Evolutionary conservation across 2,888 invertebrate species (phyloP), one percentile per base, ranked within the genome.

Genomic region (Caradrina clavipalpis): DNA sequence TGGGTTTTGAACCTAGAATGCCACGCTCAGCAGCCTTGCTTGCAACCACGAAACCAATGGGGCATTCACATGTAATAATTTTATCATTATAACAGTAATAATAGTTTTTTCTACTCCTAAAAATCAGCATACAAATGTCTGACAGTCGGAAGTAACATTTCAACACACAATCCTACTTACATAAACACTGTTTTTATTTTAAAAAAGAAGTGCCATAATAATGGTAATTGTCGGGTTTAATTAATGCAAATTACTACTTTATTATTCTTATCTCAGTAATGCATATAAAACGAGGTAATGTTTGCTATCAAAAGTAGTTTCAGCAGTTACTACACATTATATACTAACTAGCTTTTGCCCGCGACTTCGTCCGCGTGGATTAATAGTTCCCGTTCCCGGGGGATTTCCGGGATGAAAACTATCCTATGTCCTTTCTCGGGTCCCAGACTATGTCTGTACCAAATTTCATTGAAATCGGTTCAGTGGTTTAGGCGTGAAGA

Each of bases 211-310:
- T 69, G 63, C 85, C 85, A 84, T 83, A 83, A 74, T 82, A 81
- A 86, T 87, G 84, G 82, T 89, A 87, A 88, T 86, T 83, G 79
- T 80, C 63, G 64, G 78, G 76, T 82, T 83, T 86, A 87, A 88
- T 89, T 81, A 87, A 89, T 88, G 89, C 84, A 85, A 91, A 91
- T 90, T 87, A 83, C 81, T 81, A 73, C 78, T 83, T 3, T 83
- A 81, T 87, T 86, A 53, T 47, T 17, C 65, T 88, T 87, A 56
- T 77, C 87, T 89, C 88, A 87, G 85, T 68, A 68, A 86, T 87
- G 88, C 84, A 78, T 84, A 84, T 89, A 87, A 88, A 86, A 65
- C 73, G 68, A 68, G 77, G 76, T 83, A 82, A 83, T 84, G 74
- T 73, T 59, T 50, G 19, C 15, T 76, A 47, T 17, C 17, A 31